Conservation (phyloP, 2,797 vertebrate genomes). For the Sebastes iracundus region DNA sequence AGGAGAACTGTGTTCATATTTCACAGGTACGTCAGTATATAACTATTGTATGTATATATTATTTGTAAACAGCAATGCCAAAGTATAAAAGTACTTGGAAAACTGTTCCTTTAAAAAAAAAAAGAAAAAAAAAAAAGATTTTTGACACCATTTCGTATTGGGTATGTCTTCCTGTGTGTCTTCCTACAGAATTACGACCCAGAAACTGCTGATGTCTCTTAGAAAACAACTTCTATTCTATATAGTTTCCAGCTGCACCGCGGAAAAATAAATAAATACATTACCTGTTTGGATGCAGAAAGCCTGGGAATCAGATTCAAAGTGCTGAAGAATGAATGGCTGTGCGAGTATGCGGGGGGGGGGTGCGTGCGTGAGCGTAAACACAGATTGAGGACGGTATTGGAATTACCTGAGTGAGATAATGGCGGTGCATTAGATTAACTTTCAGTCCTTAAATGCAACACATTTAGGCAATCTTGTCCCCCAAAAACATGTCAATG, state of each 20-base stretch:
- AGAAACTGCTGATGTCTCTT: constrained; percentile 81
- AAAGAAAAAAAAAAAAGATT: constrained; percentile 12
- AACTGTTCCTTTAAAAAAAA: constrained; percentile 19
- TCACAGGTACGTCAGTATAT: background rate
- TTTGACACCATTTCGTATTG: constrained; percentile 23
- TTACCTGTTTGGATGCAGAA: constrained; percentile 79
- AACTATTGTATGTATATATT: constrained; percentile 2
- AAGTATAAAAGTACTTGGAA: constrained; percentile 28
- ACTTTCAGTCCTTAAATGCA: constrained; percentile 96
- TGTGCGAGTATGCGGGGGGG: constrained; percentile 66
- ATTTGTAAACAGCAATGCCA: constrained; percentile 6
- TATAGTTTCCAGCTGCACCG: constrained; percentile 62
- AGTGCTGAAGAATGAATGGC: constrained; percentile 77
- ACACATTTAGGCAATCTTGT: constrained; percentile 99
- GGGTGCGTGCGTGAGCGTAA: constrained; percentile 65
- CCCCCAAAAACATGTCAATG: constrained; percentile 97
- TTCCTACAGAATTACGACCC: constrained; percentile 55
- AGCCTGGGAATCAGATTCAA: constrained; percentile 83
- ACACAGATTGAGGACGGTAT: constrained; percentile 83
- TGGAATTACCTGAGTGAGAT: constrained; percentile 90
- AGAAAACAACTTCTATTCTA: constrained; percentile 78
- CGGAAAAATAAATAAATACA: constrained; percentile 81
- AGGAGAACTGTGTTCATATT: background rate
- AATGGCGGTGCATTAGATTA: constrained; percentile 98
- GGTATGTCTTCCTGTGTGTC: constrained; percentile 24